Percentiles rank a stretch among this genome's conserved stretches.
phyloP scores from a whole-genome alignment of 2,113 vertebrate species.

The Lethenteron camtschaticum region DNA sequence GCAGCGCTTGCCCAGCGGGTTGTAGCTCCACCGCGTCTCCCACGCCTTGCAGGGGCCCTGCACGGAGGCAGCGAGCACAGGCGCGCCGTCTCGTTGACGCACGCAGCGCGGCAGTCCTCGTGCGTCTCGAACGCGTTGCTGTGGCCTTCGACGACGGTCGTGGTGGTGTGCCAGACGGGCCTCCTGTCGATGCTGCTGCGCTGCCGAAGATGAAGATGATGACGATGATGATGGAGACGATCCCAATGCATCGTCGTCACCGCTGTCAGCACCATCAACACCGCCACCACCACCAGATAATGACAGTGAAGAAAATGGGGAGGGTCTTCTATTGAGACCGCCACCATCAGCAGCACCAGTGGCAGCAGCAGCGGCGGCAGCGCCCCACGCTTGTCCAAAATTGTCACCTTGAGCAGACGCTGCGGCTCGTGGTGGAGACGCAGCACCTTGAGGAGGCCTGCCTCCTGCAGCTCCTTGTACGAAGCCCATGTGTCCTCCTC shows the following conservation, averaged over 20 bases:
- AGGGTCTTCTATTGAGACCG: no score
- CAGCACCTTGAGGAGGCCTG: no score
- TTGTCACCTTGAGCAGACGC: no score
- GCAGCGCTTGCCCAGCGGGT: not conserved
- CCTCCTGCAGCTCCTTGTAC: no score
- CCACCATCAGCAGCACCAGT: no score
- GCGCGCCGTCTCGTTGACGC: not conserved
- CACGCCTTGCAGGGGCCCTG: not conserved
- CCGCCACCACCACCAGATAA: no score
- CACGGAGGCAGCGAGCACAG: not conserved
- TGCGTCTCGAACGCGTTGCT: not conserved
- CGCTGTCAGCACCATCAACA: conserved; percentile 9
- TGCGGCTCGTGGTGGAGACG: no score
- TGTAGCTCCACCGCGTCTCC: conserved; percentile 4
- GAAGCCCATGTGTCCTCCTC: no score
- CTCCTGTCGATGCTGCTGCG: not conserved
- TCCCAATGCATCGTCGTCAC: no score
- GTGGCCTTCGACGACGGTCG: not conserved
- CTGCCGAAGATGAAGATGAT: not conserved
- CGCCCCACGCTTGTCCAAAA: no score
- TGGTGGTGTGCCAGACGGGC: not conserved
- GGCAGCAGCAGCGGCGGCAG: no score
- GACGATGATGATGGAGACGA: not conserved
- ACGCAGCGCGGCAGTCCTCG: not conserved
- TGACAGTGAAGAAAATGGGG: no score